phyloP scores from a whole-genome alignment of 2,888 invertebrate species.

The Iselma pallidipennis region DNA sequence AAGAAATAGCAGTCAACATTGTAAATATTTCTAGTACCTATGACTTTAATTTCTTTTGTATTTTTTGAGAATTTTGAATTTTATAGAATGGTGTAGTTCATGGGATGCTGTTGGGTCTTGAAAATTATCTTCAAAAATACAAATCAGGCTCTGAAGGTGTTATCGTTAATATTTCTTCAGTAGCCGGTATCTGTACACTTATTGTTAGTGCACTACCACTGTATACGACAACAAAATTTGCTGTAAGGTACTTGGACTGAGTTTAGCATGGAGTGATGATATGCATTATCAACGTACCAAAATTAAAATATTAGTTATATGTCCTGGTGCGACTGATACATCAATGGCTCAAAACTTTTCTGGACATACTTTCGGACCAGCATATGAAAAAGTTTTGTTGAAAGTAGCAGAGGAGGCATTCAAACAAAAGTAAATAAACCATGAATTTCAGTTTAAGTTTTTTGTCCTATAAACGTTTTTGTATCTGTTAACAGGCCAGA shows the following conservation, averaged over 20 bases:
- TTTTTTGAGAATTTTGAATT: no score
- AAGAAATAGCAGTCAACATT: slow-evolving; percentile 61
- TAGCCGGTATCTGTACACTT: neutral
- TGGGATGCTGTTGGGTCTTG: slow-evolving; percentile 16
- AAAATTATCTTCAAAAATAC: slow-evolving; percentile 19
- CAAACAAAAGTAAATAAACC: neutral
- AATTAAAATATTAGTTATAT: slow-evolving; percentile 58
- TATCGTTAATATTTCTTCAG: slow-evolving; percentile 16
- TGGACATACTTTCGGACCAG: neutral
- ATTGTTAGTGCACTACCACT: no score
- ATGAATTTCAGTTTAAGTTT: neutral
- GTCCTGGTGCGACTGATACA: slow-evolving; percentile 60
- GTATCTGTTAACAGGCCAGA: slow-evolving; percentile 31
- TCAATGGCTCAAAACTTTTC: slow-evolving; percentile 38
- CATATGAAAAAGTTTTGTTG: neutral
- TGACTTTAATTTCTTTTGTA: no score
- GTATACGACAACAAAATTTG: slow-evolving; percentile 18
- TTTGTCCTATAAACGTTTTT: neutral
- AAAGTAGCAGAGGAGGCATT: neutral
- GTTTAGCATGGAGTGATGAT: slow-evolving; percentile 11
- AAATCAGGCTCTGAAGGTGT: slow-evolving; percentile 8
- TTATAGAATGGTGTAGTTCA: slow-evolving; percentile 30
- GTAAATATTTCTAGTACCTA: no score
- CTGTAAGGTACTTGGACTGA: slow-evolving; percentile 31
- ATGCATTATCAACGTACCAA: slow-evolving; percentile 52